Evolutionary conservation across 2,888 invertebrate genomes (phyloP).

Genomic region (Cyrtodaria siliqua): DNA sequence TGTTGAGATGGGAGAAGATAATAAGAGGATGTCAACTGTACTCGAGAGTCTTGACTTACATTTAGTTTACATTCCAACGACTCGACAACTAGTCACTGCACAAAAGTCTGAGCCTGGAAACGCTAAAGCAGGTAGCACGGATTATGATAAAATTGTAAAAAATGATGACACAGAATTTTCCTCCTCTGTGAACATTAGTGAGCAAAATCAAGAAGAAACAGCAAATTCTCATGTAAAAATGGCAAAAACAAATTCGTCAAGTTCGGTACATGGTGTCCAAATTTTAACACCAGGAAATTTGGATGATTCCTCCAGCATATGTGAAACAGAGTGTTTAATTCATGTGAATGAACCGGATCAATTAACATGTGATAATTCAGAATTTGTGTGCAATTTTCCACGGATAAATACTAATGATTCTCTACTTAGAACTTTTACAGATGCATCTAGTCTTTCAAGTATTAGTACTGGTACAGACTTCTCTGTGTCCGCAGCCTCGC

Average conservation of each 20-base stretch:
- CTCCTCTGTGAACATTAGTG: conserved; percentile 17
- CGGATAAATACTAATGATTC: conserved; percentile 71
- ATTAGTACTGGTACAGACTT: conserved; percentile 83
- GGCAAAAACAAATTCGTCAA: conserved; percentile 48
- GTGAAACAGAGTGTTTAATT: conserved; percentile 69
- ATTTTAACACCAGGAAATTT: conserved; percentile 40
- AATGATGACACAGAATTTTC: conserved; percentile 27
- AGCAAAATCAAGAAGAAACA: conserved; percentile 23
- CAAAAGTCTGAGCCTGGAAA: conserved; percentile 6
- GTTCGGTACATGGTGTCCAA: conserved; percentile 45
- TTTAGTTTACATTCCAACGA: conserved; percentile 81
- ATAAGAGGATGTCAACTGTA: conserved; percentile 80
- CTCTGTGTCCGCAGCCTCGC: conserved; percentile 79
- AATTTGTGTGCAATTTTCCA: conserved; percentile 74
- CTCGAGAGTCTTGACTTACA: conserved; percentile 81
- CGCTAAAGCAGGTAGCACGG: too few relatives aligned
- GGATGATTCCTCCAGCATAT: conserved; percentile 67
- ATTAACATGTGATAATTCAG: conserved; percentile 74
- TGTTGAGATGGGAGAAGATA: conserved; percentile 71
- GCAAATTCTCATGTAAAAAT: conserved; percentile 63
- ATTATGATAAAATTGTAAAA: conserved; percentile 20
- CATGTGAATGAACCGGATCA: conserved; percentile 71
- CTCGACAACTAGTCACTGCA: conserved; percentile 72
- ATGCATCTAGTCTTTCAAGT: conserved; percentile 83
- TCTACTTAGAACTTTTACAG: conserved; percentile 72